Evolutionary conservation across 2,113 vertebrate genomes (phyloP).

Genomic region (Pseudopodoces humilis): DNA sequence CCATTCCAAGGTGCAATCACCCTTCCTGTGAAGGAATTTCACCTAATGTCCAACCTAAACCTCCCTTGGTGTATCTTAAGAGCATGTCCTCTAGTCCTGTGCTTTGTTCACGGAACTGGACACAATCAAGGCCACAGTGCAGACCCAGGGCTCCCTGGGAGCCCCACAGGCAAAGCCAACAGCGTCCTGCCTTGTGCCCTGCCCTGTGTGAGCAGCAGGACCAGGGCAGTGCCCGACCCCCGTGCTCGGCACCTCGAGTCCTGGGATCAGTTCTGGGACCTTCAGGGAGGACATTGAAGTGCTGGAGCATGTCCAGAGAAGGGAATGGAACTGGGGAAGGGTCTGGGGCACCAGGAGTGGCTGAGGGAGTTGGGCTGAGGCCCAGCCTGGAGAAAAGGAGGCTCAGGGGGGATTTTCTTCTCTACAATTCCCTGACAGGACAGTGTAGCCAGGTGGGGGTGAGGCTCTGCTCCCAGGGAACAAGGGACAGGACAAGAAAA

Average conservation of each 20-base stretch:
- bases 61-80: neutral
- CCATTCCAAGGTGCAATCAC: neutral
- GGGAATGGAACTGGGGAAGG: neutral
- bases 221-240: neutral
- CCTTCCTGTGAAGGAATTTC: no score
- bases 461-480: neutral
- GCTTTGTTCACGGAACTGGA: neutral
- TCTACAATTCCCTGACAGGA: neutral
- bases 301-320: neutral
- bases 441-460: neutral
- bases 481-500: neutral
- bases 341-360: neutral
- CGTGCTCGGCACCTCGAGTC: accelerated
- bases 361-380: neutral
- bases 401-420: neutral
- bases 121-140: accelerated
- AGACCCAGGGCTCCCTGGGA: neutral
- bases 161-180: accelerated
- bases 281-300: neutral
- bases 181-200: neutral
- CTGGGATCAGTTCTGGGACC: neutral
- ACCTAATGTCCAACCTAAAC: neutral
- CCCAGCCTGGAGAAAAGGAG: neutral
- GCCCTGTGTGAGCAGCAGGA: neutral
- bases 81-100: accelerated